Conservation (phyloP, 2,888 invertebrate species). For the Pachliopta kotzebuea region DNA sequence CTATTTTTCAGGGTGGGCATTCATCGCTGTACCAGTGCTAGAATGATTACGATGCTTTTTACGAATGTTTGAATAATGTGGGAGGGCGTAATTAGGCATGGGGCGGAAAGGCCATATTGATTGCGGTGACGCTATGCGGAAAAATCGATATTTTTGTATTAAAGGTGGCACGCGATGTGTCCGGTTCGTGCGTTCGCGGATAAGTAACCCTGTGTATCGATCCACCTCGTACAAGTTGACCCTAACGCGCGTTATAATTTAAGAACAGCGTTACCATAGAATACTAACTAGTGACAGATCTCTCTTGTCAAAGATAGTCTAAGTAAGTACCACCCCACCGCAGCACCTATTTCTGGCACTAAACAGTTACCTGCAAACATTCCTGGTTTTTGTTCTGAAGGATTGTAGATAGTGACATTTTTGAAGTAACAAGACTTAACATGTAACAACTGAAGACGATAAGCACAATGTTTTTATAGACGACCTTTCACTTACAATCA, state of each 20-base stretch:
- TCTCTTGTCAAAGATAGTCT: too few species aligned
- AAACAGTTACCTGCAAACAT: too few species aligned
- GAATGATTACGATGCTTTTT: slow-evolving; percentile 66
- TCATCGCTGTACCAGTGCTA: slow-evolving; percentile 51
- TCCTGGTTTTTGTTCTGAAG: too few species aligned
- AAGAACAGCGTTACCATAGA: slow-evolving; percentile 29
- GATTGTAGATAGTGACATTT: too few species aligned
- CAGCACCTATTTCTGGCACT: too few species aligned
- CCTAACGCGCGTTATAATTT: slow-evolving; percentile 63
- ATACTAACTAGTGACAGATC: too few species aligned
- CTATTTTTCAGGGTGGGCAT: slow-evolving; percentile 69
- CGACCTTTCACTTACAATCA: too few species aligned
- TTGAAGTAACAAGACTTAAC: too few species aligned
- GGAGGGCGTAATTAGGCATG: slow-evolving; percentile 78
- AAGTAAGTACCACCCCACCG: too few species aligned
- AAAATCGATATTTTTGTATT: slow-evolving; percentile 79
- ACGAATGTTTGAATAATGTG: slow-evolving; percentile 74
- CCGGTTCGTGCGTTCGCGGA: slow-evolving; percentile 56
- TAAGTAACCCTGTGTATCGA: slow-evolving; percentile 72
- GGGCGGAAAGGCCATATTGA: slow-evolving; percentile 79
- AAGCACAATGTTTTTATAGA: too few species aligned
- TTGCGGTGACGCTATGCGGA: slow-evolving; percentile 79
- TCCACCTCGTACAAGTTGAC: slow-evolving; percentile 63
- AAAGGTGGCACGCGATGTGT: slow-evolving; percentile 77
- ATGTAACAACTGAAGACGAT: too few species aligned